Evolutionary conservation across 2,113 vertebrate genomes (phyloP), one percentile per base, ranked within the genome.

Genomic region (Callocephalon fimbriatum): DNA sequence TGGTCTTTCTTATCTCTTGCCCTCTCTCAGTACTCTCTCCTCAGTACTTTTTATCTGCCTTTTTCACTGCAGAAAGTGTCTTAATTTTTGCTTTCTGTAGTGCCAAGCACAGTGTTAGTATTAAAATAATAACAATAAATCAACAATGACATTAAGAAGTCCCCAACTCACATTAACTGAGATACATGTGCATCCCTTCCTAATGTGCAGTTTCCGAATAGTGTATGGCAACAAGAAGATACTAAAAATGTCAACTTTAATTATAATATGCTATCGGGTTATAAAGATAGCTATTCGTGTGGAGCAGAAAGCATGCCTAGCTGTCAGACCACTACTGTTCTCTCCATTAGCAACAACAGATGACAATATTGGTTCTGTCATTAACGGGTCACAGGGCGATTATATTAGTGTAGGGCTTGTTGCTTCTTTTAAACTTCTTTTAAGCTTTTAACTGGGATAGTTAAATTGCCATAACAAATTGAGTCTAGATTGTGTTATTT

Each of bases 191-290:
- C 54, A 58, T 81, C 73, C 54, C 78, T 86, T 88, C 65, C 37
- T 80, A 73, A 90, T 58, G 45, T 0, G 1, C 72, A 15, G 32
- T 74, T 94, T 53, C 63, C 20, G 47, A 92, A 77, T 80, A 51
- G 40, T 25, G 16, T n/a, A 44, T 25, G 63, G 56, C 63, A 79
- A 62, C 65, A 26, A 53, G 74, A 88, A 77, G 82, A 38, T 66
- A 83, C 31, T 93, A 40, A 93, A 90, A 92, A 81, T 42, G 42
- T 66, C 80, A 32, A 27, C 45, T 94, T 76, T 85, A 88, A 91
- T 95, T 87, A 56, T 81, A 31, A 11, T 56, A 15, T 29, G 12
- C 56, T 78, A 12, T 9, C 2, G 2, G 27, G 42, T 70, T 79
- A 65, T 80, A 74, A 42, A 67, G 31, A 25, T 68, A n/a, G 38